Percentiles rank a stretch among this genome's conserved stretches.
These are phyloP conservation scores for Pantala flavescens DNA, from an alignment of 1,140 invertebrate species.

Conservation along the genomic window DNA sequence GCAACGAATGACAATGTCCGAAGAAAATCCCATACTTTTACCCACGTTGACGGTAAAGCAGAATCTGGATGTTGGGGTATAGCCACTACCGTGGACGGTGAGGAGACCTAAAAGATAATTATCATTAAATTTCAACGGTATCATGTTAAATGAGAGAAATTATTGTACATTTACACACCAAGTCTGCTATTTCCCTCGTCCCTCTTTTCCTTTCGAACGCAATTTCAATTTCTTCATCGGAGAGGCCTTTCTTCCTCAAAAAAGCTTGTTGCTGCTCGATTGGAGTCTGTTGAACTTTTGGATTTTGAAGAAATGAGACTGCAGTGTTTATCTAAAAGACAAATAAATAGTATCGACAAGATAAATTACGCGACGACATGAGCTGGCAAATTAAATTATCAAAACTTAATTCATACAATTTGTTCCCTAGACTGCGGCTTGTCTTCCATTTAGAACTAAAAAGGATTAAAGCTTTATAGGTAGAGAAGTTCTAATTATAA, in stretches of 20 bases:
- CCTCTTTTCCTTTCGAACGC: constrained; percentile 53
- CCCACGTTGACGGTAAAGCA: background rate
- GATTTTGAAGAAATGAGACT: constrained; percentile 75
- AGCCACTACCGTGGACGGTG: background rate
- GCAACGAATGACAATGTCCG: constrained; percentile 20
- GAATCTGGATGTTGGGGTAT: background rate
- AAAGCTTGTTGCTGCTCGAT: constrained; percentile 66
- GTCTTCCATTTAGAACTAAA: background rate
- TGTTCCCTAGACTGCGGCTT: background rate
- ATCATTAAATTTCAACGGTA: background rate
- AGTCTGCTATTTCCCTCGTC: background rate
- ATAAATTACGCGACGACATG: too few species aligned
- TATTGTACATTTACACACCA: background rate
- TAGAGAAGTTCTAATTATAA: too few species aligned
- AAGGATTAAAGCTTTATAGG: too few species aligned
- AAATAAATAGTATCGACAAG: constrained; percentile 20
- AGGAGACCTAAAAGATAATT: background rate
- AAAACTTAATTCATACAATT: background rate
- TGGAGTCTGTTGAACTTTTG: constrained; percentile 62
- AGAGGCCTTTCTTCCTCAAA: constrained; percentile 66
- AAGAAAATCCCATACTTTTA: background rate
- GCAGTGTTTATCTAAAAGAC: constrained; percentile 63
- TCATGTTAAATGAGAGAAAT: background rate
- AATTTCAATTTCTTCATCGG: constrained; percentile 61
- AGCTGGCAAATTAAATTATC: too few species aligned